These are phyloP conservation scores for Hypena proboscidalis DNA, from an alignment of 2,888 invertebrate genomes.

Conservation along the genomic window DNA sequence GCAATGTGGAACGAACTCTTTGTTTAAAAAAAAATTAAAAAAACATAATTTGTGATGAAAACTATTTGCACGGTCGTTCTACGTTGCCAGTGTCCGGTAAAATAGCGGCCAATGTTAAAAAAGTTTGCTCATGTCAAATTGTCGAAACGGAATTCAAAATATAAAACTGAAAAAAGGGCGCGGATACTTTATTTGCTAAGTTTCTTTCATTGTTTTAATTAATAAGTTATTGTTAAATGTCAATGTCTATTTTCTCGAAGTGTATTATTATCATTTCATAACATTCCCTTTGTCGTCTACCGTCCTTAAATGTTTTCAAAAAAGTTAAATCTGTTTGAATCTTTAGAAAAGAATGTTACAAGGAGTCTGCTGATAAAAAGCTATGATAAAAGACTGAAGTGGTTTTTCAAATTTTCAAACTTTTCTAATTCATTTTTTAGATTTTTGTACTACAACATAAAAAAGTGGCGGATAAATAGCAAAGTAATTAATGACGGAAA, in stretches of 20 bases:
- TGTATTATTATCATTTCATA: slow-evolving; percentile 18
- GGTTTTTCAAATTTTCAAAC: slow-evolving; percentile 71
- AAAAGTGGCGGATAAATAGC: slow-evolving; percentile 37
- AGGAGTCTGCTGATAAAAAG: slow-evolving; percentile 47
- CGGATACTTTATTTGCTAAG: slow-evolving; percentile 19
- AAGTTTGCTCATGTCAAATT: slow-evolving; percentile 41
- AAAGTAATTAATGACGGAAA: slow-evolving; percentile 41
- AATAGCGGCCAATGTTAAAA: slow-evolving; percentile 26
- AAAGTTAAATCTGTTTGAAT: slow-evolving; percentile 18
- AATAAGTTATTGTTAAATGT: slow-evolving; percentile 25
- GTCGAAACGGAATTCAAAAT: slow-evolving; percentile 30
- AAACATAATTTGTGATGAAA: not conserved
- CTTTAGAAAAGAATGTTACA: slow-evolving; percentile 21
- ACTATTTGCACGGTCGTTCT: slow-evolving; percentile 16
- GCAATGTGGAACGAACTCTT: slow-evolving; percentile 30
- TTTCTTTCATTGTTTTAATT: slow-evolving; percentile 27
- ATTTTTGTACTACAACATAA: slow-evolving; percentile 51
- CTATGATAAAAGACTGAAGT: slow-evolving; percentile 76
- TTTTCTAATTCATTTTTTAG: slow-evolving; percentile 73
- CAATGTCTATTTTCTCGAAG: slow-evolving; percentile 22
- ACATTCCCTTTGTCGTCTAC: slow-evolving; percentile 41
- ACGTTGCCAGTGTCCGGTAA: slow-evolving; percentile 26
- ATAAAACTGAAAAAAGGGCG: slow-evolving; percentile 20
- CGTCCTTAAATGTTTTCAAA: slow-evolving; percentile 50
- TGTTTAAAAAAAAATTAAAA: not conserved